Base-by-base conservation (phyloP, 2,113 vertebrate species). In the Podilymbus podiceps region DNA sequence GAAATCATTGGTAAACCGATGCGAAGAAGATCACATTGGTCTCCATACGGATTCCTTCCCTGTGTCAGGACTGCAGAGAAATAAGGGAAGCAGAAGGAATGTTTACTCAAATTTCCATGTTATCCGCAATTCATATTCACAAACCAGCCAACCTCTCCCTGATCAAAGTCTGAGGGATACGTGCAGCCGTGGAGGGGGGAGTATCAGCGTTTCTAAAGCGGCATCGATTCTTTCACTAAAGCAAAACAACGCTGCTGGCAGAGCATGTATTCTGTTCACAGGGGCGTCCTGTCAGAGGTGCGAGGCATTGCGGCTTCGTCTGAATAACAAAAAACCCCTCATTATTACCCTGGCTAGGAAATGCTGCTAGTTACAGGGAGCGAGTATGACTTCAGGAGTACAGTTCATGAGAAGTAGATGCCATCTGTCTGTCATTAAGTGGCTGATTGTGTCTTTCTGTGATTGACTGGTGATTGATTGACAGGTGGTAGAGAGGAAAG, bases 381-480 rank as follows among this genome's bases (percentile, higher is more conserved):
- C 1, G 1, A 81, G 67, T 87, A 60, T 69, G 96, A 98, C 95
- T 97, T 96, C 90, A 84, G 81, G 95, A 92, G 80, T 97, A 89
- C 95, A 97, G 97, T 95, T 97, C 95, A 90, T 60, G 97, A 89
- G 96, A 95, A 95, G 95, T 95, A 95, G 93, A 95, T 97, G 97
- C 94, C 97, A 96, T 80, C 95, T 97, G 97, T 85, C 95, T 97
- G 91, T 95, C 97, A 96, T 97, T 97, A 97, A 95, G 84, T 90
- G 62, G 68, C 90, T 95, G 93, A 93, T 92, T 83, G 94, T 88
- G 81, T 68, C 77, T 95, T 94, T 88, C 82, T 79, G 91, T 96
- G 97, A 97, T 90, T 95, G 98, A 97, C 97, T 96, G 83, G 94
- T 92, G 95, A 94, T 89, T 97, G 97, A 98, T 96, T 97, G 98